phyloP scores from a whole-genome alignment of 1,140 invertebrate genomes.

The Hormaphis cornu region DNA sequence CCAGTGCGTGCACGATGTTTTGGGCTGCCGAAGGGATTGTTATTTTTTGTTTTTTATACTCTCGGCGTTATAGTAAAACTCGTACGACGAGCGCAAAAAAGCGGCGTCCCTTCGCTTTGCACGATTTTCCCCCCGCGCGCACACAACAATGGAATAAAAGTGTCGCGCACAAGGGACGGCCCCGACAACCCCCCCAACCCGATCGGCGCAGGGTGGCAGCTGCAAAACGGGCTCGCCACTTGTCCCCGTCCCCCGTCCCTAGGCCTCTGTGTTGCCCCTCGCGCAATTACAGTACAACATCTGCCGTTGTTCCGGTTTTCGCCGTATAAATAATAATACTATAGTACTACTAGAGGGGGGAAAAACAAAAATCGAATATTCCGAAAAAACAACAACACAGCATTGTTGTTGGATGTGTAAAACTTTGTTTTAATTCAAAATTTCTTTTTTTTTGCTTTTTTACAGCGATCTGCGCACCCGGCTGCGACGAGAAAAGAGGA shows the following conservation, averaged over 20 bases:
- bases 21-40: too few species aligned
- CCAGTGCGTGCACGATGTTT: too few species aligned
- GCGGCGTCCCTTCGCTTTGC: too few species aligned
- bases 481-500: constrained; percentile 81
- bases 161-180: neutral
- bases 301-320: constrained; percentile 27
- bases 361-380: neutral
- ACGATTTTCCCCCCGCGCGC: too few species aligned
- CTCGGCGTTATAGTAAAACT: too few species aligned
- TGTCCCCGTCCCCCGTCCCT: neutral
- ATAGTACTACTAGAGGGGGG: neutral
- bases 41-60: too few species aligned
- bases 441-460: constrained; percentile 40
- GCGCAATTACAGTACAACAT: constrained; percentile 1
- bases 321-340: too few species aligned
- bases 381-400: too few species aligned
- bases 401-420: constrained; percentile 37
- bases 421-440: constrained; percentile 45
- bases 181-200: constrained; percentile 31
- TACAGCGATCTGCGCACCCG: constrained; percentile 82
- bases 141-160: constrained; percentile 25
- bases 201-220: constrained; percentile 21
- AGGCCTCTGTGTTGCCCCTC: neutral
- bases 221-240: constrained; percentile 21
- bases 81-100: too few species aligned